Percentiles rank a stretch among this genome's conserved stretches.
Evolutionary conservation across 53 echinoderm and acorn worm genomes (phyloP).

Genomic region (Astropecten irregularis): DNA sequence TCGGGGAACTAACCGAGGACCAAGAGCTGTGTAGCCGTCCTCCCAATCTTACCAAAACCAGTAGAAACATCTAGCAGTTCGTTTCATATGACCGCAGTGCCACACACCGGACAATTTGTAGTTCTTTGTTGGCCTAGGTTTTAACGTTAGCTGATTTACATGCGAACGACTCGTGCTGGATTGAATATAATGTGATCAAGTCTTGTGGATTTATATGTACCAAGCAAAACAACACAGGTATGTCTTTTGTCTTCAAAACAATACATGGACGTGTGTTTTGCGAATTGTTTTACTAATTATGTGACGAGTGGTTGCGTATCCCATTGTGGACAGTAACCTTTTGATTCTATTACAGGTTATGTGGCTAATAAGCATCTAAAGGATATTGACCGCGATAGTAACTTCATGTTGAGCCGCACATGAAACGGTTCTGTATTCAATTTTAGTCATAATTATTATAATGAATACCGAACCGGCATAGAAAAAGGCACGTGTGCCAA

Average conservation of each 20-base stretch:
- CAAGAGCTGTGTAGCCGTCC: conserved; percentile 11
- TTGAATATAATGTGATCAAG: conserved; percentile 17
- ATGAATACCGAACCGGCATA: too few relatives aligned
- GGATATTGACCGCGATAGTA: too few relatives aligned
- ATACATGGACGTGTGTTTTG: too few relatives aligned
- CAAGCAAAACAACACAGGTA: conserved; percentile 41
- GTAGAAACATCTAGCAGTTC: conserved; percentile 38
- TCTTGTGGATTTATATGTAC: conserved; percentile 46
- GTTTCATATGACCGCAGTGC: conserved; percentile 39
- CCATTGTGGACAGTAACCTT: too few relatives aligned
- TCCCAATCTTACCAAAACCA: conserved; percentile 46
- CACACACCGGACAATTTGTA: conserved; percentile 23
- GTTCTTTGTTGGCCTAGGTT: not conserved
- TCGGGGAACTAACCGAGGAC: not conserved
- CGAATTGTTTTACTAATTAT: too few relatives aligned
- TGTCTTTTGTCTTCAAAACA: conserved; percentile 6
- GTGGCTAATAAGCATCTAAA: too few relatives aligned
- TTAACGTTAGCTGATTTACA: conserved; percentile 12
- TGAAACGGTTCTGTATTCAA: too few relatives aligned
- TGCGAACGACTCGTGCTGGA: conserved; percentile 21
- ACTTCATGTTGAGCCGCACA: too few relatives aligned
- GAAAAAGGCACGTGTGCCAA: too few relatives aligned
- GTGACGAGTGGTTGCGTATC: too few relatives aligned
- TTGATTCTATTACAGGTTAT: conserved; percentile 28
- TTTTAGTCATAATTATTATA: too few relatives aligned